These are phyloP conservation scores for Ornithoptera priamus DNA, from an alignment of 2,888 invertebrate species.

Conservation along the genomic window DNA sequence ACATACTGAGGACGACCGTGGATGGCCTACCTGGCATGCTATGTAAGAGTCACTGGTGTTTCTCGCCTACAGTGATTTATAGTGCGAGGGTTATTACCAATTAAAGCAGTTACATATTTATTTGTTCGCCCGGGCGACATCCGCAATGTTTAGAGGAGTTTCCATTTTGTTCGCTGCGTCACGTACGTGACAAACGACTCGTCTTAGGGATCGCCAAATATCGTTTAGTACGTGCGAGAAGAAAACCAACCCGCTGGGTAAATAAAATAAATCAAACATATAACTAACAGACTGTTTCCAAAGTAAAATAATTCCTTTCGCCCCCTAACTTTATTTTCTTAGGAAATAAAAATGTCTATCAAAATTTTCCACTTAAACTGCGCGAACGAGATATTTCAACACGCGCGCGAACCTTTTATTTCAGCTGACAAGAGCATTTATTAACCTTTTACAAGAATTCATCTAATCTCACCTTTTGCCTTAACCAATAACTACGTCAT, in stretches of 20 bases:
- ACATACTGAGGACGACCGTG: no score
- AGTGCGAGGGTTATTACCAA: conserved; percentile 41
- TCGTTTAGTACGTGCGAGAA: conserved; percentile 78
- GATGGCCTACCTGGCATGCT: background rate
- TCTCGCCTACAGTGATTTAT: background rate
- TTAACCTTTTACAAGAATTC: conserved; percentile 21
- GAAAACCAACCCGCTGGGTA: conserved; percentile 73
- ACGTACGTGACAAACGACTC: conserved; percentile 79
- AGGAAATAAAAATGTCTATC: conserved; percentile 40
- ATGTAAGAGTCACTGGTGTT: no score
- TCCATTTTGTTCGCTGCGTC: conserved; percentile 72
- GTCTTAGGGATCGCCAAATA: conserved; percentile 80
- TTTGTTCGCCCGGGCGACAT: conserved; percentile 68
- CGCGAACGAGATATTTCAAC: conserved; percentile 25
- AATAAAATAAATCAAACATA: conserved; percentile 79
- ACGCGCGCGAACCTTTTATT: conserved; percentile 27
- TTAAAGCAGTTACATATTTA: conserved; percentile 68
- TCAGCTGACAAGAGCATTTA: conserved; percentile 29
- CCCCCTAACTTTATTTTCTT: conserved; percentile 47
- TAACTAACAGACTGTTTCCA: conserved; percentile 70
- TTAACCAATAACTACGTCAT: conserved; percentile 8
- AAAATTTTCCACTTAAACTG: conserved; percentile 31
- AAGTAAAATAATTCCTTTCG: conserved; percentile 58
- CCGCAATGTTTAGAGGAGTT: conserved; percentile 54
- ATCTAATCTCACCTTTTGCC: conserved; percentile 8